These are phyloP conservation scores for Ormyrus nitidulus DNA, from an alignment of 2,888 invertebrate genomes.

Conservation along the genomic window DNA sequence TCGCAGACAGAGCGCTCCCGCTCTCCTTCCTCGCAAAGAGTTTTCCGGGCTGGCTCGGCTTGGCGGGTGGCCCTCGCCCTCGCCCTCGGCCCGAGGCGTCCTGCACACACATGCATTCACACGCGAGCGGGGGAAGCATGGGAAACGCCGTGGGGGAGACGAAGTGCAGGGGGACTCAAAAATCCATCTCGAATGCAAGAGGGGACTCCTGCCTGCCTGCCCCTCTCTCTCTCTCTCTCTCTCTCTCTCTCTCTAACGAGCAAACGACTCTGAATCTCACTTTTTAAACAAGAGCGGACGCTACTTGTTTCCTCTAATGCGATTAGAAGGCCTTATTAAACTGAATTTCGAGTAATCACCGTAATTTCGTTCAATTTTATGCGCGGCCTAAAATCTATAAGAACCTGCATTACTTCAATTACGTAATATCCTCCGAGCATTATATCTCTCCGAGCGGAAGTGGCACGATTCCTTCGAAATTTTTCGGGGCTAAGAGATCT, in stretches of 20 bases:
- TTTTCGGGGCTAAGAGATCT: neutral
- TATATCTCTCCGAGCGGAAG: neutral
- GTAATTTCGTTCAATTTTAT: too few species aligned
- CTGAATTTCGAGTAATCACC: neutral
- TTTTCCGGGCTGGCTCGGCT: neutral
- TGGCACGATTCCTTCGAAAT: neutral
- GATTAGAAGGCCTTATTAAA: neutral
- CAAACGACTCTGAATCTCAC: constrained; percentile 1
- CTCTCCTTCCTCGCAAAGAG: neutral
- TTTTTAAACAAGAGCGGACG: constrained; percentile 33
- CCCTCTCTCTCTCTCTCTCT: neutral
- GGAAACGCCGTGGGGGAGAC: too few species aligned
- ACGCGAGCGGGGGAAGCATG: too few species aligned
- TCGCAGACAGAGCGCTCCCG: neutral
- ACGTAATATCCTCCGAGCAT: too few species aligned
- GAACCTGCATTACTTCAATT: too few species aligned
- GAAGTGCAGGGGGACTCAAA: too few species aligned
- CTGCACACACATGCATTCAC: too few species aligned
- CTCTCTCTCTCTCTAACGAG: constrained; percentile 26
- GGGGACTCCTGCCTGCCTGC: neutral
- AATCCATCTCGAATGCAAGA: too few species aligned
- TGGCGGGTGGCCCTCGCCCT: neutral
- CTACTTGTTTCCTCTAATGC: too few species aligned
- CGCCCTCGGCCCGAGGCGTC: neutral
- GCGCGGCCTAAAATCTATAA: too few species aligned